Evolutionary conservation across 1,140 invertebrate species (phyloP).

Genomic region (Solen grandis): DNA sequence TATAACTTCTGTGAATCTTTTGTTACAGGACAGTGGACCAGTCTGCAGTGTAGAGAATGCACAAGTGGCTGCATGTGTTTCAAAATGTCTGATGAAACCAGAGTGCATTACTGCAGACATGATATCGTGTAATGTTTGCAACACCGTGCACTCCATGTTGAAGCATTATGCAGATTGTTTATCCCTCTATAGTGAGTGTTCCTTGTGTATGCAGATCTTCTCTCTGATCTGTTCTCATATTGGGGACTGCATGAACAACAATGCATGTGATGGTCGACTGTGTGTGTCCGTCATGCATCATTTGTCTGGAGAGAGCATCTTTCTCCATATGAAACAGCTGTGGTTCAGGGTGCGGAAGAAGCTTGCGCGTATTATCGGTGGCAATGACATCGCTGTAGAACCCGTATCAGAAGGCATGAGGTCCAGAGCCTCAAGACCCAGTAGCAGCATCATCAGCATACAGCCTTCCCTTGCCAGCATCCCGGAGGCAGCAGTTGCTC

Average conservation of each 20-base stretch:
- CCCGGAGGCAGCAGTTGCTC: constrained; percentile 18
- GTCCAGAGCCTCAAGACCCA: not conserved
- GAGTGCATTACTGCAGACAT: not conserved
- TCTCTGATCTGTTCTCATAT: constrained; percentile 50
- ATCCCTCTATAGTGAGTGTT: constrained; percentile 20
- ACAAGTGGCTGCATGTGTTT: no score
- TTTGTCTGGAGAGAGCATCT: constrained; percentile 15
- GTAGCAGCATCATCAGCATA: not conserved
- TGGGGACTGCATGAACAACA: constrained; percentile 1
- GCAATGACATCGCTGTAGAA: not conserved
- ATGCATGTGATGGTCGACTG: not conserved
- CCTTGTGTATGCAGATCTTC: constrained; percentile 54
- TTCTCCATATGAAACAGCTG: constrained; percentile 15
- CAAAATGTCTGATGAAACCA: not conserved
- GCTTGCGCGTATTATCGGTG: constrained; percentile 36
- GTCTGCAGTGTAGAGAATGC: no score
- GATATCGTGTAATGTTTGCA: constrained; percentile 33
- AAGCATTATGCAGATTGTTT: constrained; percentile 25
- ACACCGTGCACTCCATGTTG: constrained; percentile 41
- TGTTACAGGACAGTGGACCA: no score
- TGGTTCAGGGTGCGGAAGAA: constrained; percentile 37
- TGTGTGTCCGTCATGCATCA: constrained; percentile 25
- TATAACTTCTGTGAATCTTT: no score
- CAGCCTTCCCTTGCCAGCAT: constrained; percentile 24
- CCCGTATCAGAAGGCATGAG: not conserved